Evolutionary conservation across 2,113 vertebrate genomes (phyloP).

Genomic region (Chrysochloris asiatica): DNA sequence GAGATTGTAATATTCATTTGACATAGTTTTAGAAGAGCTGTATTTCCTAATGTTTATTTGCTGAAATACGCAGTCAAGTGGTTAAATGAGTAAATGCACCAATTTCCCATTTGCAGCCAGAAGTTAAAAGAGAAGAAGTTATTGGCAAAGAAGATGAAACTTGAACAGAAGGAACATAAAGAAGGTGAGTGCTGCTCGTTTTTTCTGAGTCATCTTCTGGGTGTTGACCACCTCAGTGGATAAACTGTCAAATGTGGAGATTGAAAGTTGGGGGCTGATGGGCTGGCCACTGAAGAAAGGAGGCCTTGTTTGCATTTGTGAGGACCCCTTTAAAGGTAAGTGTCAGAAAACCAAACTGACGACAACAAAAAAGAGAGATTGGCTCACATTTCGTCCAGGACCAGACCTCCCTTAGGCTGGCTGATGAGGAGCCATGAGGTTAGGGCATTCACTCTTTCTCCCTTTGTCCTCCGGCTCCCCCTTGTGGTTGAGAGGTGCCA

Average conservation of each 20-base stretch:
- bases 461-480: not conserved
- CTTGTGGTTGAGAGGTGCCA: not conserved
- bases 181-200: conserved; percentile 79
- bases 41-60: not conserved
- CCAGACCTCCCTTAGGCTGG: not conserved
- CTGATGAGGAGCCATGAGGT: accelerated
- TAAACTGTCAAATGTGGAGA: too few species aligned
- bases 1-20: not conserved
- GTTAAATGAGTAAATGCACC: not conserved
- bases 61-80: not conserved
- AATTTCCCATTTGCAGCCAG: conserved; percentile 83
- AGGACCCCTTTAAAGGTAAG: not conserved
- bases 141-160: conserved; percentile 87
- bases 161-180: conserved; percentile 83
- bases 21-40: too few species aligned
- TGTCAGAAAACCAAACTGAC: not conserved
- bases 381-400: not conserved
- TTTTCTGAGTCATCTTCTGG: too few species aligned
- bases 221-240: too few species aligned
- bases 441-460: not conserved
- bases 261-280: too few species aligned
- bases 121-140: conserved; percentile 90
- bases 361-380: not conserved
- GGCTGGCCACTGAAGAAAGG: not conserved
- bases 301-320: not conserved